A percentile compares a stretch with the other conserved stretches of the same genome.
These are phyloP conservation scores for Prochilodus magdalenae DNA, from an alignment of 2,113 vertebrate species.

Conservation along the genomic window DNA sequence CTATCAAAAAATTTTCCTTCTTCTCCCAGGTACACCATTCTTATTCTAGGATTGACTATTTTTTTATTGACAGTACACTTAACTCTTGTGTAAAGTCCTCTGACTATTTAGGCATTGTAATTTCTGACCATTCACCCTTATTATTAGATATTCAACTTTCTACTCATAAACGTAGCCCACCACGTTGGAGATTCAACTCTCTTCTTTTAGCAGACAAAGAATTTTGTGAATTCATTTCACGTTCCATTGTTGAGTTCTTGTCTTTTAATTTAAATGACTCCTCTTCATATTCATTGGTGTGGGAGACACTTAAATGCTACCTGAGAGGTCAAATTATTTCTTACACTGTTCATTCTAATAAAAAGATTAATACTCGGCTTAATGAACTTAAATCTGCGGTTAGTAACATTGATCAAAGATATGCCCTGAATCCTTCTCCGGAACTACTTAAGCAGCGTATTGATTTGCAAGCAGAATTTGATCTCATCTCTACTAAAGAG, in stretches of 20 bases:
- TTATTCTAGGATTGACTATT: neutral
- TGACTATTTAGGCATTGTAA: slow-evolving; percentile 16
- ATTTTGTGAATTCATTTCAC: neutral
- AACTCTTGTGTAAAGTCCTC: neutral
- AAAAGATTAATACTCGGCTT: neutral
- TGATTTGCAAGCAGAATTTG: neutral
- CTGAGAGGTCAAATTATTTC: slow-evolving; percentile 38
- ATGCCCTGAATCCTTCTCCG: neutral
- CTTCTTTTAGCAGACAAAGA: slow-evolving; percentile 2
- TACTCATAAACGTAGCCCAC: too few species aligned
- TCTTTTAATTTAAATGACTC: slow-evolving; percentile 11
- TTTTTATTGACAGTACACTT: neutral
- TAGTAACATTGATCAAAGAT: neutral
- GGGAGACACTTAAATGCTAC: slow-evolving; percentile 26
- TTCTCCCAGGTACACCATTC: neutral
- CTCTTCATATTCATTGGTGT: slow-evolving; percentile 12
- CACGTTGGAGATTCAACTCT: slow-evolving; percentile 35
- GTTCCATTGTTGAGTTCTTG: neutral
- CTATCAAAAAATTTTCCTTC: neutral
- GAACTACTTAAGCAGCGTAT: slow-evolving; percentile 14
- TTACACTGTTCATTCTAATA: neutral
- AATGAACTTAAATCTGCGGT: neutral
- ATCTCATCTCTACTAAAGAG: neutral
- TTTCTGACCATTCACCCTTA: too few species aligned
- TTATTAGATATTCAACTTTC: too few species aligned